Evolutionary conservation across 2,113 vertebrate genomes (phyloP).

Genomic region (Anolis carolinensis): DNA sequence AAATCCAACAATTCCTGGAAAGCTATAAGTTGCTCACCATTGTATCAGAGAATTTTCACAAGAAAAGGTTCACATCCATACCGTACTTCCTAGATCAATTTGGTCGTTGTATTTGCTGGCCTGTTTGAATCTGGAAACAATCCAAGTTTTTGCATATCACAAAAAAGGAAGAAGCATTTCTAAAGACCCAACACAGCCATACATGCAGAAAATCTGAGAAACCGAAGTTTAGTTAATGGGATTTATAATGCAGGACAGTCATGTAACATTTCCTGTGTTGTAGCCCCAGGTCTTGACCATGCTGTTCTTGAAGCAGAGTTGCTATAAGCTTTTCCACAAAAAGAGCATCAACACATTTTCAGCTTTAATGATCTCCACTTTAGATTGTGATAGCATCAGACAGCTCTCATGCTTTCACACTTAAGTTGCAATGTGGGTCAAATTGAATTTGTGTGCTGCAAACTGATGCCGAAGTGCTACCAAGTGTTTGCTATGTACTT

Average conservation of each 20-base stretch:
- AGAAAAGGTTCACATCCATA: neutral
- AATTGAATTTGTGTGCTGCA: slow-evolving; percentile 23
- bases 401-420: slow-evolving; percentile 44
- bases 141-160: neutral
- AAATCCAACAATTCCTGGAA: neutral
- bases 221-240: neutral
- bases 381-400: slow-evolving; percentile 59
- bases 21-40: neutral
- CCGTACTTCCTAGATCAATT: neutral
- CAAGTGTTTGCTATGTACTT: neutral
- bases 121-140: neutral
- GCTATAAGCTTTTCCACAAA: slow-evolving; percentile 64
- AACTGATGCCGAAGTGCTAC: slow-evolving; percentile 15
- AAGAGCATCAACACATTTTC: slow-evolving; percentile 72
- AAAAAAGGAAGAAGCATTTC: neutral
- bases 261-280: neutral
- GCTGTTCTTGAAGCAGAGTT: slow-evolving; percentile 39
- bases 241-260: neutral
- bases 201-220: neutral
- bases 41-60: neutral
- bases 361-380: slow-evolving; percentile 73
- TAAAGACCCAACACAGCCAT: neutral
- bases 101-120: neutral
- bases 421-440: slow-evolving; percentile 32
- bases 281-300: slow-evolving; percentile 11